Conservation (phyloP, 2,113 vertebrate species). For the Machaerirhynchus nigripectus region DNA sequence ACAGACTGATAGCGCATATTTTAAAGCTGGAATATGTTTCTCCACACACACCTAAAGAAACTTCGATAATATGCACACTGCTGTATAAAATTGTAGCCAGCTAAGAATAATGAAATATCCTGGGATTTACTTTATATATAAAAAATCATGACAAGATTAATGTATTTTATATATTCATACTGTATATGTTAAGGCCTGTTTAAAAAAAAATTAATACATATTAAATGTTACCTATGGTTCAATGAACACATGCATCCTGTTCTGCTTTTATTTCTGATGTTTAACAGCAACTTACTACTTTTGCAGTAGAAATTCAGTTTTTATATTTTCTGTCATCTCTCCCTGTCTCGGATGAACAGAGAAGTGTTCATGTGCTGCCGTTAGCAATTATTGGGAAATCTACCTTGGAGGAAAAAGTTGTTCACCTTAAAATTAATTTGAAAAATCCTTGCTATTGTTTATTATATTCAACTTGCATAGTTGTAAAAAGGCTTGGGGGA, state of each 20-base stretch:
- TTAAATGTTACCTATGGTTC: not conserved
- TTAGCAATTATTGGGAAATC: not conserved
- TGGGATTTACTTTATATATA: not conserved
- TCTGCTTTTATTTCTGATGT: not conserved
- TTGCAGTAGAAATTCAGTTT: not conserved
- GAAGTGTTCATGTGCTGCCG: not conserved
- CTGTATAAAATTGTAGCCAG: not conserved
- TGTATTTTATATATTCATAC: not conserved
- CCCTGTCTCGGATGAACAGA: not conserved
- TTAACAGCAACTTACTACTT: not conserved
- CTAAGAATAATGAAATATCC: not conserved
- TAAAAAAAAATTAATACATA: not conserved
- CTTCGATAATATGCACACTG: not conserved
- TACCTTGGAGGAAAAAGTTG: not conserved
- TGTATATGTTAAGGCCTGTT: not conserved
- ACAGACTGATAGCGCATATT: accelerated
- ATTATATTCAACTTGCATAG: not conserved
- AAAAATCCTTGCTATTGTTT: not conserved
- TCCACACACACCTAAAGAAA: not conserved
- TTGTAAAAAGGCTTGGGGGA: not conserved
- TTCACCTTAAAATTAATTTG: not conserved
- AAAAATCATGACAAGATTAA: not conserved
- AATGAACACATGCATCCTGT: not conserved
- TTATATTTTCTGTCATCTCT: not conserved
- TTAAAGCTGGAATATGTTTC: not conserved